Evolutionary conservation across 1,140 invertebrate species (phyloP).

Genomic region (Venustaconcha ellipsiformis): DNA sequence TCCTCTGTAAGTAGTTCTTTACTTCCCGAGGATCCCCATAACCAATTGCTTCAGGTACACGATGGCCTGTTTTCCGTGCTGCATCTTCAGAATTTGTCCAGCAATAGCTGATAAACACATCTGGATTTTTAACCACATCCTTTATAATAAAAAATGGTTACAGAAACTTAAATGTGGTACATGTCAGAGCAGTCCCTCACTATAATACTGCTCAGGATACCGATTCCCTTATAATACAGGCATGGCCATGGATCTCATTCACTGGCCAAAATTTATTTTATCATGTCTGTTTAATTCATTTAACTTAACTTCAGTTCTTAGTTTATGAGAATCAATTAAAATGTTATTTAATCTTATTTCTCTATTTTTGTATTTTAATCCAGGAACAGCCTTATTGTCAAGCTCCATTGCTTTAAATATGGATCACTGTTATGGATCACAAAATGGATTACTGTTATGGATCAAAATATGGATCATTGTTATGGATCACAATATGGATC

Average conservation of each 20-base stretch:
- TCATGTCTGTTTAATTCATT: constrained; percentile 13
- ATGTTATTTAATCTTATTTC: too few relatives aligned
- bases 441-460: too few relatives aligned
- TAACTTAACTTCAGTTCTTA: constrained; percentile 7
- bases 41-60: constrained; percentile 46
- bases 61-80: constrained; percentile 43
- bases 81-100: constrained; percentile 64
- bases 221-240: too few relatives aligned
- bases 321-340: too few relatives aligned
- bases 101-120: constrained; percentile 66
- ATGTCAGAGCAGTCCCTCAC: too few relatives aligned
- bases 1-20: constrained; percentile 53
- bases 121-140: constrained; percentile 33
- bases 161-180: constrained; percentile 5
- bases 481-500: too few relatives aligned
- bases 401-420: too few relatives aligned
- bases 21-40: constrained; percentile 62
- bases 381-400: too few relatives aligned
- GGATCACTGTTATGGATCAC: too few relatives aligned
- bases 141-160: constrained; percentile 5
- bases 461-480: too few relatives aligned
- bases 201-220: constrained; percentile 1
- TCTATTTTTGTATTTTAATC: neutral
- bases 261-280: neutral
- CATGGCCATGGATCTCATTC: constrained; percentile 5